phyloP scores from a whole-genome alignment of 1,140 invertebrate species.

The Achatina immaculata region DNA sequence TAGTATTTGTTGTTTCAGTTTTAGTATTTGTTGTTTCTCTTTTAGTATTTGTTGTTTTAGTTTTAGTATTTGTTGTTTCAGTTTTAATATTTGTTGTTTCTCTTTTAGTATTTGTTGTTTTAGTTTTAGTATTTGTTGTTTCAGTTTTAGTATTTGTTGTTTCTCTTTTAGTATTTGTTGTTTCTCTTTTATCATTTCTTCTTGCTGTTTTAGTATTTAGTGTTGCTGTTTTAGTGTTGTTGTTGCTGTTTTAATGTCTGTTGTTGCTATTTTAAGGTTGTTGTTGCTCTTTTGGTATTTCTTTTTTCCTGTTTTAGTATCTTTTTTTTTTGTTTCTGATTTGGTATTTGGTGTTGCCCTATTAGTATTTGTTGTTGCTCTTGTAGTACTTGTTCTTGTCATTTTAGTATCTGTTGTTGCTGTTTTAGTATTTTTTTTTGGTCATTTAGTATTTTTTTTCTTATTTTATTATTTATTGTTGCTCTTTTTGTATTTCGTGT shows the following conservation, averaged over 20 bases:
- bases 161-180: background rate
- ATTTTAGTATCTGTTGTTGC: slow-evolving; percentile 20
- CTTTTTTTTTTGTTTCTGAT: too few species aligned
- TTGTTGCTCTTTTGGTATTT: background rate
- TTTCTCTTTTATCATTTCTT: slow-evolving; percentile 21
- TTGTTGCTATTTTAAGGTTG: background rate
- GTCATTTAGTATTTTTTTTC: background rate
- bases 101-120: too few species aligned
- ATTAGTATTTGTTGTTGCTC: too few species aligned
- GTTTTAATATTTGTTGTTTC: background rate
- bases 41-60: too few species aligned
- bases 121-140: too few species aligned
- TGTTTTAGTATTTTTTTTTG: slow-evolving; percentile 6
- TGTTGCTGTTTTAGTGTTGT: background rate
- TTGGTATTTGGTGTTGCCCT: too few species aligned
- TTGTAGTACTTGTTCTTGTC: slow-evolving; percentile 10
- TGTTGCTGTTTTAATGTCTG: slow-evolving; percentile 5
- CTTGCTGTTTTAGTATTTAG: slow-evolving; percentile 11
- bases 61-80: too few species aligned
- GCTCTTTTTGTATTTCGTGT: too few species aligned
- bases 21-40: too few species aligned
- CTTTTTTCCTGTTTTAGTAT: too few species aligned
- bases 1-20: too few species aligned
- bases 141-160: too few species aligned
- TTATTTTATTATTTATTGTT: slow-evolving; percentile 3